Evolutionary conservation across 2,797 vertebrate genomes (phyloP).

Genomic region (Tapirus indicus): DNA sequence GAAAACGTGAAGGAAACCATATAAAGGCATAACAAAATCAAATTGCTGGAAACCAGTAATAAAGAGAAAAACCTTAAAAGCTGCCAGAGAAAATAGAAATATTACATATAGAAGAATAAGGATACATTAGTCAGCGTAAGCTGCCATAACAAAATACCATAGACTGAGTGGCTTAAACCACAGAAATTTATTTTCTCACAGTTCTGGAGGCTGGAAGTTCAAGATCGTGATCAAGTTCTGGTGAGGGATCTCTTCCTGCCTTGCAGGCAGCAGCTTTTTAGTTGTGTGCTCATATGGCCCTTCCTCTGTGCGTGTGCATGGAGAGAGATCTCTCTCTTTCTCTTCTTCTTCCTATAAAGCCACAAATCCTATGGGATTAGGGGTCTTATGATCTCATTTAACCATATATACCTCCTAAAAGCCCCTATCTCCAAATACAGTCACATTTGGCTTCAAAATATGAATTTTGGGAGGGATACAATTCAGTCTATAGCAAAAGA

Average conservation of each 20-base stretch:
- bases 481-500: background rate
- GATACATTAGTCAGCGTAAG: background rate
- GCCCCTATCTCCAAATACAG: background rate
- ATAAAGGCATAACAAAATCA: background rate
- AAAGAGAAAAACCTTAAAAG: background rate
- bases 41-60: background rate
- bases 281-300: background rate
- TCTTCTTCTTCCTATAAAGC: background rate
- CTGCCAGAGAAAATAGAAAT: background rate
- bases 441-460: background rate
- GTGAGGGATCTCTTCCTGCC: background rate
- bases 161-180: background rate
- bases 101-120: background rate
- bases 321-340: background rate
- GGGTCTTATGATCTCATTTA: background rate
- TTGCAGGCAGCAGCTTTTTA: background rate
- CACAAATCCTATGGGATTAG: background rate
- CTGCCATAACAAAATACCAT: background rate
- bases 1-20: background rate
- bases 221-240: background rate
- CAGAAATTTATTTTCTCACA: background rate
- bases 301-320: background rate
- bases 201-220: background rate
- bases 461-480: background rate
- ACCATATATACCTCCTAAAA: background rate